Conservation (phyloP, 1,140 invertebrate species). For the Zaprionus vittiger region DNA sequence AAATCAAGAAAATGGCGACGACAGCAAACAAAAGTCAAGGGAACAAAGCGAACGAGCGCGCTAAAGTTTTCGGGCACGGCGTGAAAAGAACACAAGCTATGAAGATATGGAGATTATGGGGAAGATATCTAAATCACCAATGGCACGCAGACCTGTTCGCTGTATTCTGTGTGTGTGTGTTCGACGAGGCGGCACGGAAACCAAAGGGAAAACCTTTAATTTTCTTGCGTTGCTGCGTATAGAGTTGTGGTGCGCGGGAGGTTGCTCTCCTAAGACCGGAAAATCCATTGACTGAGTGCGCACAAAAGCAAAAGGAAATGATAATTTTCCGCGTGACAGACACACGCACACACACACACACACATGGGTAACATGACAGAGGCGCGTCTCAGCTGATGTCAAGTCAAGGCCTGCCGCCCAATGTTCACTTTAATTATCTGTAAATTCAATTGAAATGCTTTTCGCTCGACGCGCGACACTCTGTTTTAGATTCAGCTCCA, state of each 20-base stretch:
- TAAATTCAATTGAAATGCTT: constrained; percentile 39
- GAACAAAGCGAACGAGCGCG: constrained; percentile 50
- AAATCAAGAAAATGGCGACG: constrained; percentile 35
- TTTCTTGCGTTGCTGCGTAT: constrained; percentile 41
- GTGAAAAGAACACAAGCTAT: constrained; percentile 61
- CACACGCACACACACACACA: constrained; percentile 24
- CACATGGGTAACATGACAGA: constrained; percentile 18
- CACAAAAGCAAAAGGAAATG: constrained; percentile 73
- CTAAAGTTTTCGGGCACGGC: constrained; percentile 32
- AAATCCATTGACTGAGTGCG: constrained; percentile 62
- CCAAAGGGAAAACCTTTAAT: constrained; percentile 69
- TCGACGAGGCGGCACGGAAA: constrained; percentile 45
- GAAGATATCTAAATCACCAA: constrained; percentile 60
- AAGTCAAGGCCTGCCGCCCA: not conserved
- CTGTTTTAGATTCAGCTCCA: constrained; percentile 12
- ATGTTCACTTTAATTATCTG: constrained; percentile 40
- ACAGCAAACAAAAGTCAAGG: constrained; percentile 52
- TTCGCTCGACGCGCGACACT: not conserved
- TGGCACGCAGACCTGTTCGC: constrained; percentile 50
- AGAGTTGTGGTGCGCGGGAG: not conserved
- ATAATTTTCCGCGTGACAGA: constrained; percentile 75
- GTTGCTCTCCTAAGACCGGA: constrained; percentile 34
- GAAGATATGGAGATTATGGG: constrained; percentile 27
- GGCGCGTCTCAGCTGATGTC: constrained; percentile 24
- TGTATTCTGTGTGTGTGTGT: not conserved